Base-by-base conservation (phyloP, 1,140 invertebrate species). In the Lordiphosa stackelbergi region DNA sequence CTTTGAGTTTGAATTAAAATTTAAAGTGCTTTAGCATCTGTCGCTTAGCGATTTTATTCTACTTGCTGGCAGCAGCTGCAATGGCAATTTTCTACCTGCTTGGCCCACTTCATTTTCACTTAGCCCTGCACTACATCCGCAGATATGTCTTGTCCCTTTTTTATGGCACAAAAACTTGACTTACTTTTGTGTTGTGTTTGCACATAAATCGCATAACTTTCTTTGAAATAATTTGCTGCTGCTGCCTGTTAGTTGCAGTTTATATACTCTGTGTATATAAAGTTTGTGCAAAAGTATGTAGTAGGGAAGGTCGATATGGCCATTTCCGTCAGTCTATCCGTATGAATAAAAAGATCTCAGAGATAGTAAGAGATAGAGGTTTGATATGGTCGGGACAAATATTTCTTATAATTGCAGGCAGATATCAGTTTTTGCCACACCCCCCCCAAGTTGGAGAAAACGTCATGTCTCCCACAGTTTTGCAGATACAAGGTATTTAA, bases 151-250 rank as follows among this genome's bases (percentile, higher is more conserved):
- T 24, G n/a, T 12, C 34, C 56, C 47, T 49, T 22, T 54, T 66
- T 38, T 64, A 55, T 47, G 34, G 41, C 58, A 54, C 47, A 62
- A 57, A 78, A 78, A 69, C 69, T 73, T 69, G 54, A 38, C 28
- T 57, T 49, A 61, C 65, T 78, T 69, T 78, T 79, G 69, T 79
- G 43, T 56, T 73, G 42, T 79, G 79, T 79, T 78, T 79, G 66
- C 74, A 79, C 70, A 78, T 78, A 78, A 79, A 78, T 78, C 74
- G 73, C 74, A 79, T 66, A 79, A 78, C 66, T 78, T 78, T 74
- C 59, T 56, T 34, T 47, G 41, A 62, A 75, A 71, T 68, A 66
- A 63, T 71, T 59, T 66, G 52, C 61, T 48, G 11, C 41, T 57
- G 22, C 56, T 48, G 11, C 41, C 40, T 69, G 43, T 54, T 55